These are phyloP conservation scores for Pomacea canaliculata DNA, from an alignment of 2,888 invertebrate genomes.

Conservation along the genomic window DNA sequence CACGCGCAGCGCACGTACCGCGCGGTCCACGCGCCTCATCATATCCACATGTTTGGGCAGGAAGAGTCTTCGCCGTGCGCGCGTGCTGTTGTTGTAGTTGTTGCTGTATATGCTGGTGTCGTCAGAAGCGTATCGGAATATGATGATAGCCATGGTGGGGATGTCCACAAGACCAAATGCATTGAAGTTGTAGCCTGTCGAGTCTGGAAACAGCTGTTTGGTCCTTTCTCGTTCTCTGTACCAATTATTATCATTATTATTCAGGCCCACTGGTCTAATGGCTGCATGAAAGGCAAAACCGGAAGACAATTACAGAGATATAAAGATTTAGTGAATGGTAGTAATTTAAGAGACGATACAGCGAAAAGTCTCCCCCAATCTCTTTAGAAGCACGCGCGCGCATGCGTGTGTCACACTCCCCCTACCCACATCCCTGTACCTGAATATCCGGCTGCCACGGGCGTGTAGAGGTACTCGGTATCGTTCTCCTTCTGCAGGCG, in stretches of 20 bases:
- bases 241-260: neutral
- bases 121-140: constrained; percentile 2
- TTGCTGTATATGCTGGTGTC: too few species aligned
- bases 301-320: too few species aligned
- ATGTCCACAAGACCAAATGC: constrained; percentile 17
- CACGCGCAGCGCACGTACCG: neutral
- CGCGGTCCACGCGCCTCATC: neutral
- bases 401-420: too few species aligned
- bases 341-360: too few species aligned
- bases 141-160: constrained; percentile 10
- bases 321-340: too few species aligned
- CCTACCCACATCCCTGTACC: neutral
- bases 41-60: too few species aligned
- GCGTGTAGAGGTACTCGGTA: constrained; percentile 30
- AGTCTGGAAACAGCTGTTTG: constrained; percentile 14
- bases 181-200: constrained; percentile 16
- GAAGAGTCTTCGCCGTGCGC: too few species aligned
- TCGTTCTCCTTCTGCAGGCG: constrained; percentile 41
- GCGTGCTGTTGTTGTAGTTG: too few species aligned
- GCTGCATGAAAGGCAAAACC: too few species aligned
- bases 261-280: neutral
- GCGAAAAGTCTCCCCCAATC: too few species aligned
- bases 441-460: constrained; percentile 7
- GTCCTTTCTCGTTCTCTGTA: constrained; percentile 4
- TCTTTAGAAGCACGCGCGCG: too few species aligned